Percentiles rank a stretch among this genome's conserved stretches.
Evolutionary conservation across 2,888 invertebrate species (phyloP).

Genomic region (Linnaemya vulpina): DNA sequence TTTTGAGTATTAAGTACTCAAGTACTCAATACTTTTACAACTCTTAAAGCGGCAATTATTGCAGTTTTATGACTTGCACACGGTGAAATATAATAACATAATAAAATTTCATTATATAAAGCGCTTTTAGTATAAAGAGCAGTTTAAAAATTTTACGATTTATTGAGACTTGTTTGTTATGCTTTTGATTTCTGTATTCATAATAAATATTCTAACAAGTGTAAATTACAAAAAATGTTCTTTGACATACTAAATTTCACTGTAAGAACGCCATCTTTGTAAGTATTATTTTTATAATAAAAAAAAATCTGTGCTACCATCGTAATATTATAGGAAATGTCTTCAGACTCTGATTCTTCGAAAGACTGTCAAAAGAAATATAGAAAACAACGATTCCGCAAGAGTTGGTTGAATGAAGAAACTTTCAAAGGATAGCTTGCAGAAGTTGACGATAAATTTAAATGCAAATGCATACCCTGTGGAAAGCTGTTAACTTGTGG

Average conservation of each 20-base stretch:
- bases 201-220: constrained; percentile 12
- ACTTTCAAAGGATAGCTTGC: no score
- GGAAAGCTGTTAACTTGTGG: no score
- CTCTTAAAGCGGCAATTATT: no score
- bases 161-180: constrained; percentile 16
- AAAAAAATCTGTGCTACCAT: no score
- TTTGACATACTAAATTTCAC: constrained; percentile 15
- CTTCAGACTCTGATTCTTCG: no score
- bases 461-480: no score
- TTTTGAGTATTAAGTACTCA: background rate
- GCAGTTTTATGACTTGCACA: background rate
- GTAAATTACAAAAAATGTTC: constrained; percentile 14
- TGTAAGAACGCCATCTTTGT: constrained; percentile 7
- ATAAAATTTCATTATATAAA: background rate
- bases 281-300: background rate
- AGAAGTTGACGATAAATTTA: no score
- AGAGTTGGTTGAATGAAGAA: no score
- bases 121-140: constrained; percentile 5
- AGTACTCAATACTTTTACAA: background rate
- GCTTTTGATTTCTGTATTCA: constrained; percentile 17
- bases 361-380: no score
- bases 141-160: constrained; percentile 8
- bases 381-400: no score
- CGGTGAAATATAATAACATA: constrained; percentile 1
- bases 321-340: no score